Evolutionary conservation across 1,140 invertebrate species (phyloP), one percentile per base, ranked within the genome.

Genomic region (Dendroctonus ponderosae): DNA sequence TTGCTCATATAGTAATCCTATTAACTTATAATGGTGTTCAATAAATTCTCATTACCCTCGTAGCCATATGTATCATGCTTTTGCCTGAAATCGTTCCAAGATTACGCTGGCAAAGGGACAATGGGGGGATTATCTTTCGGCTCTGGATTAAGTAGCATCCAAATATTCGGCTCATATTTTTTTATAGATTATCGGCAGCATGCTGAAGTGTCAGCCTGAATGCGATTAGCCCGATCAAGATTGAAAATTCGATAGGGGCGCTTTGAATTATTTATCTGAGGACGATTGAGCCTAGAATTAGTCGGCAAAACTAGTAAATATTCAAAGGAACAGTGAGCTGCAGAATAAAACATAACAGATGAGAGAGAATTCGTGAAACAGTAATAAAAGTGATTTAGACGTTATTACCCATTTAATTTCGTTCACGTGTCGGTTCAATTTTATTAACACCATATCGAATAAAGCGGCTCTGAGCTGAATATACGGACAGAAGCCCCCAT

Each of bases 1-100:
- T 58, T 58, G 56, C 56, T 58, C 56, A 58, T 58, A 58, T 43
- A 7, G 42, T 58, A 58, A 58, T 58, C 56, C 56, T 58, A 58
- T 58, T 58, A 58, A 58, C 56, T 58, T 58, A 58, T 58, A 58
- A 58, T 58, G 11, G 41, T 14, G 38, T 39, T 43, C 56, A 58
- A 58, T 58, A 58, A 58, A 58, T 58, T 58, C 56, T 58, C 56
- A 46, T 58, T 58, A 58, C 56, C 56, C 56, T 15, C 50, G 26
- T 37, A 37, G 56, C 14, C 56, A 5, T 37, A 51, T 14, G 41
- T 43, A 43, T 15, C 56, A 46, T 58, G 46, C 56, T 44, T 44
- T 54, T 14, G 14, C 49, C 49, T 51, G 46, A 58, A 46, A 58
- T 43, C 7, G 56, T 37, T 40, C 14, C 40, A 58, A 58, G 7